Evolutionary conservation across 2,113 vertebrate species (phyloP).

Genomic region (Peromyscus maniculatus): DNA sequence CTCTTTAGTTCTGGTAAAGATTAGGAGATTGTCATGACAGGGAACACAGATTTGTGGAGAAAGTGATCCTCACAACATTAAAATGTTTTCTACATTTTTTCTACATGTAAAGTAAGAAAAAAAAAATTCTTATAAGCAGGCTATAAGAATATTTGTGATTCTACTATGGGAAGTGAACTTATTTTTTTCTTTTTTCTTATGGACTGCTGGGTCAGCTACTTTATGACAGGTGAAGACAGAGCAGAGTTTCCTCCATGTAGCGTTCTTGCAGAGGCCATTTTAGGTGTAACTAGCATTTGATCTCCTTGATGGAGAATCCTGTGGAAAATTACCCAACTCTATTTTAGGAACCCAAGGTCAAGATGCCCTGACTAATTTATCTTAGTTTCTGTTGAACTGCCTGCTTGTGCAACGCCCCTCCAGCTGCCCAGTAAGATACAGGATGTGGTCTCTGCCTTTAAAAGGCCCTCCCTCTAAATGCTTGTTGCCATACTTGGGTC

Average conservation of each 20-base stretch:
- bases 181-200: no score
- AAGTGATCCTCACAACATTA: not conserved
- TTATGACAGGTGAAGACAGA: not conserved
- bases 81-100: no score
- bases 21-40: not conserved
- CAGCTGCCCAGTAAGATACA: not conserved
- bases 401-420: not conserved
- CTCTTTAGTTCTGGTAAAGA: not conserved
- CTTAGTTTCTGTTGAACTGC: no score
- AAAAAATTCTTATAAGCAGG: not conserved
- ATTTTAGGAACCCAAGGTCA: no score
- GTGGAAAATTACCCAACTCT: no score
- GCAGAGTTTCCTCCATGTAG: not conserved
- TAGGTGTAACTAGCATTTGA: not conserved
- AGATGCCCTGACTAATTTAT: no score
- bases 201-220: not conserved
- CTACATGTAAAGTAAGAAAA: no score
- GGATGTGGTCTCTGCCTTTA: not conserved
- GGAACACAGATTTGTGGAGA: not conserved
- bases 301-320: no score
- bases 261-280: not conserved
- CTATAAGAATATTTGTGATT: slow-evolving; percentile 20
- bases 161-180: not conserved
- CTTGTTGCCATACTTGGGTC: not conserved
- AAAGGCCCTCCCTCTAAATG: not conserved